These are phyloP conservation scores for Apodemia duryi DNA, from an alignment of 2,888 invertebrate genomes.

Conservation along the genomic window DNA sequence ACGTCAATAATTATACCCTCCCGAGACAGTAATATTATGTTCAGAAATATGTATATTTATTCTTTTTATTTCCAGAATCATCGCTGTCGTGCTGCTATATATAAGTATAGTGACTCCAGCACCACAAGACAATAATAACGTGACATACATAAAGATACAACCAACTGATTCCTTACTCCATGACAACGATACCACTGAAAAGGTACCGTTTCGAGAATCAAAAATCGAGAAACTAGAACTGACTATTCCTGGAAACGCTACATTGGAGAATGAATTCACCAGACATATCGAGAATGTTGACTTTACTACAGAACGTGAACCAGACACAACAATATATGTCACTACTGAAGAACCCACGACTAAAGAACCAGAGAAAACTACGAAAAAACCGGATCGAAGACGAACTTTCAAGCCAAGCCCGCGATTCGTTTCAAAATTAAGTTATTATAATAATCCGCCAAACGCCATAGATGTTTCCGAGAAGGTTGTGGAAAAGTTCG, in stretches of 20 bases:
- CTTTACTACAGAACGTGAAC: slow-evolving; percentile 29
- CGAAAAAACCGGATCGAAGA: slow-evolving; percentile 33
- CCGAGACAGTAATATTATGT: no score
- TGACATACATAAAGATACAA: slow-evolving; percentile 53
- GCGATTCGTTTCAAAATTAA: slow-evolving; percentile 51
- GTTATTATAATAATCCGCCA: slow-evolving; percentile 49
- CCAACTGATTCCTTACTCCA: slow-evolving; percentile 33
- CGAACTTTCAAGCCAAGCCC: slow-evolving; percentile 35
- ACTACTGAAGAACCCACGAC: slow-evolving; percentile 31
- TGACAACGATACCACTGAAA: slow-evolving; percentile 22
- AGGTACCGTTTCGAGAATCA: slow-evolving; percentile 34
- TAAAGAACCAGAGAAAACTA: slow-evolving; percentile 31
- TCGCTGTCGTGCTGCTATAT: slow-evolving; percentile 43
- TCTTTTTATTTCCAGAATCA: slow-evolving; percentile 42
- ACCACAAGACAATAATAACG: slow-evolving; percentile 49
- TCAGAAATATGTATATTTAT: no score
- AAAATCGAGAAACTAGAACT: slow-evolving; percentile 48
- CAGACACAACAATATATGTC: slow-evolving; percentile 32
- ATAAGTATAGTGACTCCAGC: slow-evolving; percentile 40
- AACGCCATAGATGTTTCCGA: slow-evolving; percentile 36
- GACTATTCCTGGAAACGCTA: slow-evolving; percentile 37
- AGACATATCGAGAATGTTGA: slow-evolving; percentile 21
- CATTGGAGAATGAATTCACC: slow-evolving; percentile 22
- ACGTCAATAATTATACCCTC: no score
- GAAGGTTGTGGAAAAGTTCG: slow-evolving; percentile 48